phyloP scores from a whole-genome alignment of 2,888 invertebrate species.

The Eueremaeus valkanovi region DNA sequence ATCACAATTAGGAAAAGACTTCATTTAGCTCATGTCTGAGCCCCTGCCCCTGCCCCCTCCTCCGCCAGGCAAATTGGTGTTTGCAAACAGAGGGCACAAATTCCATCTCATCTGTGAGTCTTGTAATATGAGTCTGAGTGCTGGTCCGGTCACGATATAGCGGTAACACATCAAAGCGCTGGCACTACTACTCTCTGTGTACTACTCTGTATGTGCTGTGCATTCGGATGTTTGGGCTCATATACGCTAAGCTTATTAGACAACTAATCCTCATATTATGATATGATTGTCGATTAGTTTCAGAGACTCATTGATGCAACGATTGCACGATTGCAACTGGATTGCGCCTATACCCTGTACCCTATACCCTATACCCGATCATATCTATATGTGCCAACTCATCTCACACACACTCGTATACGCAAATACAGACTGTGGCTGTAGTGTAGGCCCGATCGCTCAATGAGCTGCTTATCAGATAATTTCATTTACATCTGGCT shows the following conservation, averaged over 20 bases:
- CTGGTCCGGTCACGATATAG: constrained; percentile 28
- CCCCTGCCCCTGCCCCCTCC: not conserved
- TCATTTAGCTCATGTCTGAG: not conserved
- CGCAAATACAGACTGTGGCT: not conserved
- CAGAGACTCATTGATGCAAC: constrained; percentile 8
- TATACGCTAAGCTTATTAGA: constrained; percentile 1
- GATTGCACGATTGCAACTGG: constrained; percentile 26
- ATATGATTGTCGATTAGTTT: constrained; percentile 28
- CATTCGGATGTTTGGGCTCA: no score
- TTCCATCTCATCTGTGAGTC: not conserved
- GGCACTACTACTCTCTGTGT: no score
- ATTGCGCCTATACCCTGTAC: not conserved
- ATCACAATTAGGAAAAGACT: constrained; percentile 2
- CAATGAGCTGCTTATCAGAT: constrained; percentile 30
- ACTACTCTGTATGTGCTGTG: not conserved
- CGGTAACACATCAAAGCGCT: constrained; percentile 24
- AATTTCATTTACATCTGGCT: constrained; percentile 24
- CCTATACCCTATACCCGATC: not conserved
- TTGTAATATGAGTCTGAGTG: constrained; percentile 2
- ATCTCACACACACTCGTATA: no score
- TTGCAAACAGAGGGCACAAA: not conserved
- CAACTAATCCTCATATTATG: constrained; percentile 32
- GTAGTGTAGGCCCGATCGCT: not conserved
- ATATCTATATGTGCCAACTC: constrained; percentile 24
- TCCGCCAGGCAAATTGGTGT: not conserved